These are phyloP conservation scores for Anisognathus igniventris DNA, from an alignment of 2,797 vertebrate species.

Conservation along the genomic window DNA sequence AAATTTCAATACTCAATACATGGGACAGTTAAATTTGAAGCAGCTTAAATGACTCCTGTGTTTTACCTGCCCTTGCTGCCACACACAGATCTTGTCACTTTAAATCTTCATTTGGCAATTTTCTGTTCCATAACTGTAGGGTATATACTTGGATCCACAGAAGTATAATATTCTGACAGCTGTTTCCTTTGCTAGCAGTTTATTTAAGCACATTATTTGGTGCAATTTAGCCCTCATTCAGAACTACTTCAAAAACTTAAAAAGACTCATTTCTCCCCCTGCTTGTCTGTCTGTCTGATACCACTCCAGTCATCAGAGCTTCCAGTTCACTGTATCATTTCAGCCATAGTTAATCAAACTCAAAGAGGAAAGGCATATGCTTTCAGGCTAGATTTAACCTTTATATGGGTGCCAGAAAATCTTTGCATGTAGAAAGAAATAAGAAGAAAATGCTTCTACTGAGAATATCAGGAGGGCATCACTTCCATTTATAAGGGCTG, in stretches of 20 bases:
- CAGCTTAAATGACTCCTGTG: constrained; percentile 2
- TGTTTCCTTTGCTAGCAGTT: constrained; percentile 66
- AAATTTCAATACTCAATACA: neutral
- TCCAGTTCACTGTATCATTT: constrained; percentile 8
- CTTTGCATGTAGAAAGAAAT: constrained; percentile 15
- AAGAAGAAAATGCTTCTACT: constrained; percentile 27
- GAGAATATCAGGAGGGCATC: neutral
- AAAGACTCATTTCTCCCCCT: constrained; percentile 17
- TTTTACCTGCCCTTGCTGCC: constrained; percentile 20
- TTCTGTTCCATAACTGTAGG: constrained; percentile 53
- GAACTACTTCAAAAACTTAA: constrained; percentile 58
- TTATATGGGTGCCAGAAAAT: constrained; percentile 38
- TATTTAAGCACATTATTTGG: constrained; percentile 65
- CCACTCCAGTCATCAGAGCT: constrained; percentile 21
- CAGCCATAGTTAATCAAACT: constrained; percentile 34
- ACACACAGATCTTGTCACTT: constrained; percentile 50
- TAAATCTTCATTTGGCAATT: constrained; percentile 50
- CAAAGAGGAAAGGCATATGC: constrained; percentile 28
- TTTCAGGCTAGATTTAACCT: constrained; percentile 60
- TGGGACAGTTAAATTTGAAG: constrained; percentile 30
- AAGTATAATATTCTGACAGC: constrained; percentile 54
- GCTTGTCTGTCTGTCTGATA: constrained; percentile 36
- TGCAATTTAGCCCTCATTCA: constrained; percentile 57
- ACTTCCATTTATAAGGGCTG: neutral
- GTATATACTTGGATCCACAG: constrained; percentile 54